Conservation (phyloP, 1,140 invertebrate species). For the Cecropterus lyciades region DNA sequence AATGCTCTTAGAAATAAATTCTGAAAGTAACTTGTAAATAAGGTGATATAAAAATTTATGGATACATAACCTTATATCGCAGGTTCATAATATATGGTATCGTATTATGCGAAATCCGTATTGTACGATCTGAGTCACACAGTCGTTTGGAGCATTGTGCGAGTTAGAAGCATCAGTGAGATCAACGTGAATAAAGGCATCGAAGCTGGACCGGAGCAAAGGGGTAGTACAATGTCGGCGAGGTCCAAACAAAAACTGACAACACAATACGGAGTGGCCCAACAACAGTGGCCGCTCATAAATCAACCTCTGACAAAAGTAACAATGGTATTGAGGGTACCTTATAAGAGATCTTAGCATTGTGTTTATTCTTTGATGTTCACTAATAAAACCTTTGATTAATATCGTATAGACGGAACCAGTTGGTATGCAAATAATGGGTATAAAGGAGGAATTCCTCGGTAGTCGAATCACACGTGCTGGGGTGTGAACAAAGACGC, state of each 20-base stretch:
- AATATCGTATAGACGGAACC: conserved; percentile 82
- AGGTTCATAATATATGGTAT: conserved; percentile 21
- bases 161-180: conserved; percentile 73
- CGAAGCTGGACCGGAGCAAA: conserved; percentile 69
- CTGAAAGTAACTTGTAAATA: neutral
- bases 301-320: conserved; percentile 83
- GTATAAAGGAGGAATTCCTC: conserved; percentile 68
- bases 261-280: conserved; percentile 79
- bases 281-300: conserved; percentile 83
- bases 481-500: conserved; percentile 63
- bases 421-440: conserved; percentile 82
- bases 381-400: conserved; percentile 84
- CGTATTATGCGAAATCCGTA: conserved; percentile 36
- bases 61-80: neutral
- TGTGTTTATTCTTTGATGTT: conserved; percentile 83
- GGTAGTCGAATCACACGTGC: conserved; percentile 77
- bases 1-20: too few relatives aligned
- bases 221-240: conserved; percentile 79
- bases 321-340: conserved; percentile 83
- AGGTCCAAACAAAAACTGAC: conserved; percentile 81
- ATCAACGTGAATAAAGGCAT: conserved; percentile 78
- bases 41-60: conserved; percentile 4
- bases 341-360: conserved; percentile 83
- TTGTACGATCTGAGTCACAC: conserved; percentile 46
- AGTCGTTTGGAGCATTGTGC: conserved; percentile 59